A percentile compares a stretch with the other conserved stretches of the same genome.
phyloP scores from a whole-genome alignment of 53 echinoderm and acorn worm species.

The Echinometra lucunter region DNA sequence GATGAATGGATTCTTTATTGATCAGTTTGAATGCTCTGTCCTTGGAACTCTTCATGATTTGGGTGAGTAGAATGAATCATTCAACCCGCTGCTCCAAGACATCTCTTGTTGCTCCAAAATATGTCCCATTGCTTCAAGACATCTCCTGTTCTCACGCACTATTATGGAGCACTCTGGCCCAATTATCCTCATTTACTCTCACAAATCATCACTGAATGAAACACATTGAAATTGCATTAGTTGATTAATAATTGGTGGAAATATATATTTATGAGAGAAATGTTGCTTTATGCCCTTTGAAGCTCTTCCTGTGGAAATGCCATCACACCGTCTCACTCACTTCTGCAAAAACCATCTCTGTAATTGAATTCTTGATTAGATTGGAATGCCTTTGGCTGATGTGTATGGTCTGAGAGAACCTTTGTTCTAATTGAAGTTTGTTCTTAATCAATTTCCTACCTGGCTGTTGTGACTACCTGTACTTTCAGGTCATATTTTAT shows the following conservation, averaged over 20 bases:
- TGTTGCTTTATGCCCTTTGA: neutral
- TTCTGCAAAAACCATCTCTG: neutral
- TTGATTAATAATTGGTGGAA: neutral
- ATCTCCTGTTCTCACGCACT: neutral
- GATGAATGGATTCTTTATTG: neutral
- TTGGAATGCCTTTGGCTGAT: neutral
- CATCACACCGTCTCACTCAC: neutral
- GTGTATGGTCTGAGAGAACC: neutral
- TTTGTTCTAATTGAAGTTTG: neutral
- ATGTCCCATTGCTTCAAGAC: neutral
- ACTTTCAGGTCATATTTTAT: neutral
- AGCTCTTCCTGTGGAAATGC: neutral
- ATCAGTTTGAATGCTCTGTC: neutral
- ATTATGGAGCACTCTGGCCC: neutral
- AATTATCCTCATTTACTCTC: neutral
- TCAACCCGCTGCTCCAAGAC: neutral
- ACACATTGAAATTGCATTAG: slow-evolving; percentile 10
- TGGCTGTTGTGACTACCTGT: neutral
- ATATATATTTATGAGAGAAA: neutral
- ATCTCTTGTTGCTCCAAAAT: neutral
- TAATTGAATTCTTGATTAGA: slow-evolving; percentile 37
- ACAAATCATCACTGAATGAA: slow-evolving; percentile 12
- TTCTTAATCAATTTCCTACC: neutral
- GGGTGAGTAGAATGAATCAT: slow-evolving; percentile 21
- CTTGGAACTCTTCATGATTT: neutral